phyloP scores from a whole-genome alignment of 64 coral and sea anemone species.

The Acropora yongei region DNA sequence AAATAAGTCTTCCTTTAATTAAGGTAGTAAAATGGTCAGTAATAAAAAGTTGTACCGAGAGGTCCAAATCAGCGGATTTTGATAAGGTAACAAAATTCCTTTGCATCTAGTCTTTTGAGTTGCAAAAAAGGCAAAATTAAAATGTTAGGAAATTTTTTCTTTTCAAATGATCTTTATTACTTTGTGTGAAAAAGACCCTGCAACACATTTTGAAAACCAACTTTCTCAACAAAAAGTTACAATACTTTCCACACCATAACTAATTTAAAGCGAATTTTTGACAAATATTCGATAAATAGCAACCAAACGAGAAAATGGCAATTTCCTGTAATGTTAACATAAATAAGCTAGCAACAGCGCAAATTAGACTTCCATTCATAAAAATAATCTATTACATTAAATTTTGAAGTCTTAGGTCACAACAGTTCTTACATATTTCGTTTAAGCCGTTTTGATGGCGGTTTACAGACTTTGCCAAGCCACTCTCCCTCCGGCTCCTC shows the following conservation, averaged over 20 bases:
- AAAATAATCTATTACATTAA: neutral
- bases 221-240: conserved; percentile 8
- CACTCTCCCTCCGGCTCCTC: neutral
- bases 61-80: no score
- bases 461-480: neutral
- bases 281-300: neutral
- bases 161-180: conserved; percentile 15
- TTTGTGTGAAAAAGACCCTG: neutral
- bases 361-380: neutral
- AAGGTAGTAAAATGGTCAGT: neutral
- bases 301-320: conserved; percentile 3
- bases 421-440: neutral
- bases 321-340: neutral
- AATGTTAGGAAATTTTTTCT: neutral
- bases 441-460: neutral
- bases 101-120: neutral
- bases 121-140: conserved; percentile 18
- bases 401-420: neutral
- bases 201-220: neutral
- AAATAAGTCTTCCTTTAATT: neutral
- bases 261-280: conserved; percentile 9
- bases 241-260: neutral
- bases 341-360: neutral
- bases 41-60: no score
- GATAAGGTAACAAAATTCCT: neutral